Percentiles rank a stretch among this genome's conserved stretches.
Evolutionary conservation across 2,888 invertebrate genomes (phyloP).

Genomic region (Lacanobia wlatinum): DNA sequence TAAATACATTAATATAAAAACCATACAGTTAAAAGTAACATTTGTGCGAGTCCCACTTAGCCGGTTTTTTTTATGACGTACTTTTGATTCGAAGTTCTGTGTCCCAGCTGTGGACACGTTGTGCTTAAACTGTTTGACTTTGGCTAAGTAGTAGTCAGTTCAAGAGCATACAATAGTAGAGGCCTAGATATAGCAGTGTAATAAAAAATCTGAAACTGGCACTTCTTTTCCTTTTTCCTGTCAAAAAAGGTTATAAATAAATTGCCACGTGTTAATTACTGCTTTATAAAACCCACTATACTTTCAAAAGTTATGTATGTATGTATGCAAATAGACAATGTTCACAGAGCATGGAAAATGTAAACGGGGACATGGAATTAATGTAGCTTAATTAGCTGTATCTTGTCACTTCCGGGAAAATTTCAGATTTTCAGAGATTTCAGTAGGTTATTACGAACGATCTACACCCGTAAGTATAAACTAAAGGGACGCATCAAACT

Average conservation of each 20-base stretch:
- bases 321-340: constrained; percentile 42
- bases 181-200: not conserved
- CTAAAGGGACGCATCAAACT: too few relatives aligned
- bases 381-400: not conserved
- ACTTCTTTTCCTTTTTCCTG: too few relatives aligned
- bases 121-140: too few relatives aligned
- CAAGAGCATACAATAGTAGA: not conserved
- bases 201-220: too few relatives aligned
- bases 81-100: not conserved
- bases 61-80: too few relatives aligned
- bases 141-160: not conserved
- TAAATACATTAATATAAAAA: too few relatives aligned
- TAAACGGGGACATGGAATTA: constrained; percentile 15
- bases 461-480: not conserved
- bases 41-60: too few relatives aligned
- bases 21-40: too few relatives aligned
- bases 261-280: constrained; percentile 6
- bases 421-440: not conserved
- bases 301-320: constrained; percentile 27
- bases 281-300: constrained; percentile 2
- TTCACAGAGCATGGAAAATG: constrained; percentile 22
- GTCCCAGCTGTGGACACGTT: not conserved
- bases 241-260: not conserved
- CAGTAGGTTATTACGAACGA: not conserved
- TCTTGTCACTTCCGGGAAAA: constrained; percentile 11